These are phyloP conservation scores for Pseudopipra pipra DNA, from an alignment of 2,113 vertebrate species.

Conservation along the genomic window DNA sequence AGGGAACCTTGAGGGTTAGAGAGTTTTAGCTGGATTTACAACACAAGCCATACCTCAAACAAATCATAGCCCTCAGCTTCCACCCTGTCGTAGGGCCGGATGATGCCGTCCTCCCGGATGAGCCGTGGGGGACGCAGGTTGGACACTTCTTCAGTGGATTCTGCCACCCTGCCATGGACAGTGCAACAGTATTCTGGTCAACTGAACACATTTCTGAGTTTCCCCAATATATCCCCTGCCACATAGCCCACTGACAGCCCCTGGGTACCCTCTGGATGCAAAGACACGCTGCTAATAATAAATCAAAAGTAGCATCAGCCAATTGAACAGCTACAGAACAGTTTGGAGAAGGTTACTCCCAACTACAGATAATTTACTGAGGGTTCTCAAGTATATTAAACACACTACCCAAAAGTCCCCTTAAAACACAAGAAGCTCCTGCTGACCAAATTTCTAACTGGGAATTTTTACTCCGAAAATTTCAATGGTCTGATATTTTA, in stretches of 20 bases:
- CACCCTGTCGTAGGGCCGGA: slow-evolving; percentile 85
- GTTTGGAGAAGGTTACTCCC: not conserved
- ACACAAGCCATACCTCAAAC: slow-evolving; percentile 83
- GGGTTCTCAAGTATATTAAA: not conserved
- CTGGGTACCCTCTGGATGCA: not conserved
- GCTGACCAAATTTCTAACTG: not conserved
- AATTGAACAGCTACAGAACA: not conserved
- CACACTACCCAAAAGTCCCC: not conserved
- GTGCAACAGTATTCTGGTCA: not conserved
- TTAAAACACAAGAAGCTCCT: not conserved
- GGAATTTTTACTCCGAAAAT: not conserved
- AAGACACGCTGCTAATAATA: not conserved
- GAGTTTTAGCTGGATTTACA: not conserved
- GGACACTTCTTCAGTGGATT: slow-evolving; percentile 90
- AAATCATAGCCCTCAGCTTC: slow-evolving; percentile 89
- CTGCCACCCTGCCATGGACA: slow-evolving; percentile 81
- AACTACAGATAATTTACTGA: not conserved
- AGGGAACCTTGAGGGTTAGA: not conserved
- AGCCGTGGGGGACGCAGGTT: slow-evolving; percentile 88
- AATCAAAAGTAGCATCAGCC: not conserved
- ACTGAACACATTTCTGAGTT: not conserved
- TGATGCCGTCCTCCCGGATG: slow-evolving; percentile 91
- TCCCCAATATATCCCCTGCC: not conserved
- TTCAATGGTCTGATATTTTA: not conserved
- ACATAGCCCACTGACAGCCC: not conserved